phyloP scores from a whole-genome alignment of 1,140 invertebrate species.

The Eurosta solidaginis region DNA sequence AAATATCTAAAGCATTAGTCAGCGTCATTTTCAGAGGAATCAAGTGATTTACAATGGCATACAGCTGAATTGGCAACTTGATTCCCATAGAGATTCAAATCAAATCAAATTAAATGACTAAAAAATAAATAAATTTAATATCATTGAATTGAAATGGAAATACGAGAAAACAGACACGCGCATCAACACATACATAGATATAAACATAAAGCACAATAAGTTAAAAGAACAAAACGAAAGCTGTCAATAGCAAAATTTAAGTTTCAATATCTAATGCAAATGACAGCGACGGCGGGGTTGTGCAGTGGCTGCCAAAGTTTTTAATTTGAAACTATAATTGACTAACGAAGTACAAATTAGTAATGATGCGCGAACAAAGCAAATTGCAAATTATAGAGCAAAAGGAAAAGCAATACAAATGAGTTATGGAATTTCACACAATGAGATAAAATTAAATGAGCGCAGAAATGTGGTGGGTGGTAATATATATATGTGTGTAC shows the following conservation, averaged over 20 bases:
- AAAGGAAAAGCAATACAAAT: background rate
- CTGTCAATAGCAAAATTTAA: conserved; percentile 16
- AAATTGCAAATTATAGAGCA: background rate
- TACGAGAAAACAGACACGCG: background rate
- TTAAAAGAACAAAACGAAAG: background rate
- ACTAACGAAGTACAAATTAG: conserved; percentile 27
- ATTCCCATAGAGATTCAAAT: background rate
- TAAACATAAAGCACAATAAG: background rate
- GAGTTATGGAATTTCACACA: conserved; percentile 11
- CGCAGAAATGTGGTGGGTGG: background rate
- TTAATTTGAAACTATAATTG: conserved; percentile 18
- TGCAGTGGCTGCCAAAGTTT: background rate
- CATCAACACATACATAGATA: background rate
- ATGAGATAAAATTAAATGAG: background rate
- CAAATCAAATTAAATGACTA: conserved; percentile 14
- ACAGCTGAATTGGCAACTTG: background rate
- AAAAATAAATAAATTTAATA: background rate
- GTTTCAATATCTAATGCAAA: background rate
- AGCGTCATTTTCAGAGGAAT: background rate
- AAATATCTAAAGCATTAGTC: background rate
- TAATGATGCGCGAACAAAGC: conserved; percentile 24
- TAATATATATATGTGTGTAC: background rate
- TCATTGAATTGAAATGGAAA: conserved; percentile 18
- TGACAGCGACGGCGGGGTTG: too few relatives aligned
- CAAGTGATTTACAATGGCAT: too few relatives aligned